Evolutionary conservation across 1,140 invertebrate species (phyloP).

Genomic region (Zaprionus capensis): DNA sequence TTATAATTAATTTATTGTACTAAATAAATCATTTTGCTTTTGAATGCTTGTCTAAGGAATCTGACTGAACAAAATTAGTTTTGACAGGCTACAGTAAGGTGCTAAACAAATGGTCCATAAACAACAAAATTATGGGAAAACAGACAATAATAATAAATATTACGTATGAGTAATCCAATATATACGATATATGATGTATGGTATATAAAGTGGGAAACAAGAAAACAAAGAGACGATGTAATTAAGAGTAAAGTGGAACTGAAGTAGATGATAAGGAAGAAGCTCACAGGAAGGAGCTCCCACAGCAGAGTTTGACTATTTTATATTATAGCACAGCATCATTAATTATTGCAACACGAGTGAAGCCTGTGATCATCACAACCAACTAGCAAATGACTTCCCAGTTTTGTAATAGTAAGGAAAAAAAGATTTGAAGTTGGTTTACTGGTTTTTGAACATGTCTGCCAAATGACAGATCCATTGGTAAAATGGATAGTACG

Average conservation of each 20-base stretch:
- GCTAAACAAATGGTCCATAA: not conserved
- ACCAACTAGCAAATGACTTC: not conserved
- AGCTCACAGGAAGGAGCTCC: not conserved
- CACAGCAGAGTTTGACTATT: not conserved
- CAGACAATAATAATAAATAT: not conserved
- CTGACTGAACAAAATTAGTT: not conserved
- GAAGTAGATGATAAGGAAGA: too few relatives aligned
- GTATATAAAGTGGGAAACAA: not conserved
- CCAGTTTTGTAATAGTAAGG: not conserved
- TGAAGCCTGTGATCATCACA: not conserved
- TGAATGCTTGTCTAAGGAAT: not conserved
- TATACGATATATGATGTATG: too few relatives aligned
- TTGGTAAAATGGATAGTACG: slow-evolving; percentile 3
- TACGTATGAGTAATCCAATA: not conserved
- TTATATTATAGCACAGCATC: not conserved
- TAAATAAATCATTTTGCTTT: not conserved
- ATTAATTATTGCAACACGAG: not conserved
- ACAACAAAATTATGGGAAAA: not conserved
- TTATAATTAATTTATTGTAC: too few relatives aligned
- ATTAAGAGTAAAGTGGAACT: not conserved
- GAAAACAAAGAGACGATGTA: not conserved
- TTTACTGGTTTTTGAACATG: not conserved
- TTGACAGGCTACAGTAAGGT: not conserved
- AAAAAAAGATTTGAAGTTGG: slow-evolving; percentile 1
- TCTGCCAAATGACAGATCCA: slow-evolving; percentile 4